Base-by-base conservation (phyloP, 1,140 invertebrate species). In the Drosophila bifasciata region DNA sequence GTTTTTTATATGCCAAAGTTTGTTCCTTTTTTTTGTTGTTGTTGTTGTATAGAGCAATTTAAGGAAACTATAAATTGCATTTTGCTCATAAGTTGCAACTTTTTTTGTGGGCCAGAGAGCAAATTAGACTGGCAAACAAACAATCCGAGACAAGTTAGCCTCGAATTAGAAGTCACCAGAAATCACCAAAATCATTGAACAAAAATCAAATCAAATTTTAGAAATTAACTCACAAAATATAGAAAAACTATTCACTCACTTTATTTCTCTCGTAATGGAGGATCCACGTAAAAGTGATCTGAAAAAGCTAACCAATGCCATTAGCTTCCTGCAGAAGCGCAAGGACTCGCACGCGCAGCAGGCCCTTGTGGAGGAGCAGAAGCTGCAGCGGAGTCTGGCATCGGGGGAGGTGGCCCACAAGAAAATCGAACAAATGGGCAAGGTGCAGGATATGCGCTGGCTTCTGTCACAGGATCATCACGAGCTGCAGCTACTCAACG, bases 51-150 rank as follows among this genome's bases (percentile, higher is more conserved):
- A 36, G 5, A 13, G 32, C 50, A 45, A 44, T 46, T 58, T 16
- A 13, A 40, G 55, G 11, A 51, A 53, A 48, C 48, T 55, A 43
- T 50, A 70, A 61, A 61, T 45, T 59, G 40, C 56, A 44, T 52
- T 52, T 55, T 49, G 43, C 59, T 28, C 19, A 32, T 9, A 48
- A 57, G 46, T 32, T 53, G 39, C 28, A 41, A 58, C 32, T 36
- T 36, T 17, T 36, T n/a, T n/a, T n/a, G n/a, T n/a, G n/a, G n/a
- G n/a, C n/a, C 8, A 5, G 11, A 7, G 23, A 16, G n/a, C 39
- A 25, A n/a, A 36, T 32, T 43, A 21, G 23, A 32, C n/a, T 49
- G 19, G 5, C 52, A 46, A 32, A 48, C 36, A 40, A 39, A 48
- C 36, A 40, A 39, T 16, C 36, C 5, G 13, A 32, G 21, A 5